Evolutionary conservation across 1,140 invertebrate species (phyloP).

Genomic region (Drosophila lacertosa): DNA sequence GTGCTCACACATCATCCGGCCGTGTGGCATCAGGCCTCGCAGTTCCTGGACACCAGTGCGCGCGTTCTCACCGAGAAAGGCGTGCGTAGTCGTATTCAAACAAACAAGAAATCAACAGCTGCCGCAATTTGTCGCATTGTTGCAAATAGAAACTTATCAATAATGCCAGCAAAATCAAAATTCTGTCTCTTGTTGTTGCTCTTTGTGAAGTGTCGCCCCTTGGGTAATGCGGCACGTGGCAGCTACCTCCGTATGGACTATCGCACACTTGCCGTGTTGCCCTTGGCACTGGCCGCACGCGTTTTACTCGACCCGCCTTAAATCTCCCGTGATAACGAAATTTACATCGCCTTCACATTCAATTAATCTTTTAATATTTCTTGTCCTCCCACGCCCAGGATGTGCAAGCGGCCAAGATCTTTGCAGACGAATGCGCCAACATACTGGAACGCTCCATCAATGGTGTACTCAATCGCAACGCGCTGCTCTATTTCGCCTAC

Average conservation of each 20-base stretch:
- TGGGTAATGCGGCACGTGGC: constrained; percentile 63
- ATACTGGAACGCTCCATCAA: constrained; percentile 97
- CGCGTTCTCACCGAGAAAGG: constrained; percentile 97
- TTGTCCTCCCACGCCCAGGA: constrained; percentile 86
- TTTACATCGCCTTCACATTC: background rate
- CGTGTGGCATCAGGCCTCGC: constrained; percentile 99
- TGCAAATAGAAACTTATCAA: constrained; percentile 57
- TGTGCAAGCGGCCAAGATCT: constrained; percentile 94
- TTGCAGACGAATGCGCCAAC: constrained; percentile 96
- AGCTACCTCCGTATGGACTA: background rate
- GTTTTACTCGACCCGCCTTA: constrained; percentile 48
- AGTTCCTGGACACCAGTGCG: constrained; percentile 97
- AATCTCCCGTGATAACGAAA: background rate
- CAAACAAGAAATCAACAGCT: constrained; percentile 3
- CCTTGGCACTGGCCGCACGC: constrained; percentile 61
- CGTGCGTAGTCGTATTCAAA: constrained; percentile 85
- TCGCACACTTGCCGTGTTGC: constrained; percentile 61
- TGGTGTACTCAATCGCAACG: constrained; percentile 94
- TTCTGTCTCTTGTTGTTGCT: constrained; percentile 58
- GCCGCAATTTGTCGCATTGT: constrained; percentile 32
- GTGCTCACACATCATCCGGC: constrained; percentile 99
- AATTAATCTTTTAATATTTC: background rate
- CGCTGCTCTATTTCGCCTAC: constrained; percentile 98
- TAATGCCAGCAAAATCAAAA: constrained; percentile 45
- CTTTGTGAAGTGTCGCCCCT: constrained; percentile 67